phyloP scores from a whole-genome alignment of 2,888 invertebrate genomes.

The Agapetus fuscipes region DNA sequence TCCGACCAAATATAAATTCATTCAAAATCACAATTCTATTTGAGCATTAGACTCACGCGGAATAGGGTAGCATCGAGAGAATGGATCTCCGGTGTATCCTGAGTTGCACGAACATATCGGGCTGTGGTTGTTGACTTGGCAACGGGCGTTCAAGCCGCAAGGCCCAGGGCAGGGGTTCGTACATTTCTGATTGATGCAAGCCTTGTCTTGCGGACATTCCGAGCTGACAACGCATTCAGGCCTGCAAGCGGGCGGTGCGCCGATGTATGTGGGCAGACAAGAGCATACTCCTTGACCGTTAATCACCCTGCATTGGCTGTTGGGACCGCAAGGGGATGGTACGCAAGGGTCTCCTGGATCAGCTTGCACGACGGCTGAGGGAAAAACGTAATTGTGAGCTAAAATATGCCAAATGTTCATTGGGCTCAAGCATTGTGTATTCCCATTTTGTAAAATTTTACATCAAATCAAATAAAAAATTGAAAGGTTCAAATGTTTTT shows the following conservation, averaged over 20 bases:
- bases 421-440: too few relatives aligned
- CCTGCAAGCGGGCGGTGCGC: slow-evolving; percentile 55
- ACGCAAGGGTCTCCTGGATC: slow-evolving; percentile 52
- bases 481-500: too few relatives aligned
- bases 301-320: slow-evolving; percentile 62
- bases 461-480: too few relatives aligned
- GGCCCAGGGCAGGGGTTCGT: slow-evolving; percentile 59
- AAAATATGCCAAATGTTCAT: too few relatives aligned
- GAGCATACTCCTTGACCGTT: slow-evolving; percentile 64
- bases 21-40: too few relatives aligned
- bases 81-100: slow-evolving; percentile 60
- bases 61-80: slow-evolving; percentile 50
- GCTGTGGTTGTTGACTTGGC: slow-evolving; percentile 59
- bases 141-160: slow-evolving; percentile 57
- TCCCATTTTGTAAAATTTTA: too few relatives aligned
- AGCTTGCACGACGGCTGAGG: slow-evolving; percentile 5
- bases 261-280: slow-evolving; percentile 56
- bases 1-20: too few relatives aligned
- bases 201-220: slow-evolving; percentile 54
- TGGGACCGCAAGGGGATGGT: slow-evolving; percentile 68
- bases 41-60: slow-evolving; percentile 43
- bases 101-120: slow-evolving; percentile 63
- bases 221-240: slow-evolving; percentile 58
- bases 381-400: too few relatives aligned
- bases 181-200: slow-evolving; percentile 61